Evolutionary conservation across 2,797 vertebrate species (phyloP), one percentile per base, ranked within the genome.

Genomic region (Gallinago nigripennis): DNA sequence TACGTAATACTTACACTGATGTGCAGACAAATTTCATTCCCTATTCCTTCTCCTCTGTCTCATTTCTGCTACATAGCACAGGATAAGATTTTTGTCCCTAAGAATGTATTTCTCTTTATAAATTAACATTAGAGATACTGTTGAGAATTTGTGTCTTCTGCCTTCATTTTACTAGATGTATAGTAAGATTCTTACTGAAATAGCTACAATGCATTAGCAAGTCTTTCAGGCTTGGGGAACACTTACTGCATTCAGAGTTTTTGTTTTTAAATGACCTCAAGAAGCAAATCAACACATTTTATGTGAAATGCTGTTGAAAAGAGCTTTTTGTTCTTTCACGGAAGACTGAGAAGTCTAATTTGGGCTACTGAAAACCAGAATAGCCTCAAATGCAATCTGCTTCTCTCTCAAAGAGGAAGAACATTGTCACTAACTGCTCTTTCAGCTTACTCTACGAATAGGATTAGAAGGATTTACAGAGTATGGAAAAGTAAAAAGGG

Each of bases 381-480:
- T 71, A 86, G 23, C 43, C 45, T 86, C 53, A 83, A 90, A 83
- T 43, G 24, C 3, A 3, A 54, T 57, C 45, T 87, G 6, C 23
- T 77, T 77, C 53, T 85, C 17, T 82, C n/a, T 82, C 19, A 35
- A 66, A 64, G 23, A 82, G 50, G 56, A 89, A 57, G 51, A 90
- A 60, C 11, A 5, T 76, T 61, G 23, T 83, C 53, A 75, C 23
- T 89, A 75, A 65, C 31, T 58, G 30, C 16, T 92, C 43, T 83
- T 84, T 70, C 48, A 71, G n/a, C 43, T 83, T 78, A 35, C 21
- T 79, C 5, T 73, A 35, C 0, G 12, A 93, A 88, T 75, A 79
- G 39, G 71, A 86, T 93, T 95, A 82, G 24, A 66, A 50, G n/a
- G 39, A 86, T 9, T 83, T 88, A 51, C 16, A 72, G 43, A 73